Conservation (phyloP, 35 echinoderm and acorn worm species). For the Ophiothrix spiculata region DNA sequence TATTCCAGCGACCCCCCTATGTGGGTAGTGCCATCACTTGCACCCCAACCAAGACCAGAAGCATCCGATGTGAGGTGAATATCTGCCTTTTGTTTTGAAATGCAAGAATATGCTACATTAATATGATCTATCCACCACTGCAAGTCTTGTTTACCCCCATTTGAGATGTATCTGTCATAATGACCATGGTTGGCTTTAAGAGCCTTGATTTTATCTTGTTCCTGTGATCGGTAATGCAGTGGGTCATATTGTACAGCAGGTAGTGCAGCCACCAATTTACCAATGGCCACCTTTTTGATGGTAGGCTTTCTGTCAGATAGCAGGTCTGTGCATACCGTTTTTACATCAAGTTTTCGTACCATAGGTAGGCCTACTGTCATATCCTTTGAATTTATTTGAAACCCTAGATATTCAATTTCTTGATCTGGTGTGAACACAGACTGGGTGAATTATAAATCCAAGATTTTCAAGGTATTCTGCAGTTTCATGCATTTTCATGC, state of each 20-base stretch:
- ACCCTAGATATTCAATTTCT: conserved; percentile 61
- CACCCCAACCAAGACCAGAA: conserved; percentile 58
- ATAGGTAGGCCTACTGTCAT: conserved; percentile 32
- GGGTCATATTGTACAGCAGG: conserved; percentile 64
- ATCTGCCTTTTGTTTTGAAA: conserved; percentile 33
- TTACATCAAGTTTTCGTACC: not conserved
- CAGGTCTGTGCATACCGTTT: not conserved
- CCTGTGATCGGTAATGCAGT: conserved; percentile 53
- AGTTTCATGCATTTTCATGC: conserved; percentile 16
- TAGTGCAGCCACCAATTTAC: conserved; percentile 58
- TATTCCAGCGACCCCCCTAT: not conserved
- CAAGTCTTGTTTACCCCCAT: not conserved
- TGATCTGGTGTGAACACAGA: conserved; percentile 42
- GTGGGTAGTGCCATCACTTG: conserved; percentile 37
- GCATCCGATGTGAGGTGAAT: conserved; percentile 48
- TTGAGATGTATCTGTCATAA: conserved; percentile 49
- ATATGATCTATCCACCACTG: conserved; percentile 69
- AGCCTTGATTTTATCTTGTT: conserved; percentile 55
- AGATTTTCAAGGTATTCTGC: conserved; percentile 18
- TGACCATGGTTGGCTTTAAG: conserved; percentile 51
- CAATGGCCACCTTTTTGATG: conserved; percentile 22
- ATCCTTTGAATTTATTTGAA: conserved; percentile 24
- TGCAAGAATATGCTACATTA: not conserved
- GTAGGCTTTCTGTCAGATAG: not conserved
- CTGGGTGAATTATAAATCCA: conserved; percentile 66